Evolutionary conservation across 2,113 vertebrate genomes (phyloP), one percentile per base, ranked within the genome.

Genomic region (Haemorhous mexicanus): DNA sequence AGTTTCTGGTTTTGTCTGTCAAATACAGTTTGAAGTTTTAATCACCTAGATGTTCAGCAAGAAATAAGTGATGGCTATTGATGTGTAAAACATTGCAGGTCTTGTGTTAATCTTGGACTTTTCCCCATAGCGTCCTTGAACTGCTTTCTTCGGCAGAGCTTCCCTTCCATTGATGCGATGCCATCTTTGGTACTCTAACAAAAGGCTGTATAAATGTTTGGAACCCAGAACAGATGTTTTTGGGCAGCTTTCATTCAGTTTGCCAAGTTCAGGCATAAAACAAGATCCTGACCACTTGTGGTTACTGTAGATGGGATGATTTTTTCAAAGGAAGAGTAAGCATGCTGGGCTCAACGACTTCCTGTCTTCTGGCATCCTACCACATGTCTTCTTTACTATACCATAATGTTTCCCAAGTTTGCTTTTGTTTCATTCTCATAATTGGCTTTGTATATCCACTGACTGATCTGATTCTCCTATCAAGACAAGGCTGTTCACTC

Each of bases 361-460:
- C 90, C 93, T 95, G 85, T 94, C 90, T 96, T 96, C 85, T 95
- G 95, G 93, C 92, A 89, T 88, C 72, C 39, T 93, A 90, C 72
- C 75, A 66, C 93, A 84, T 72, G 77, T 90, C 91, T 95, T 91
- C 85, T 88, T 91, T 94, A 88, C 90, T 90, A 94, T 88, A 92
- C 90, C 92, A 88, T 97, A 97, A 95, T 94, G 87, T 96, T 95
- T 95, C 87, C 81, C 76, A 96, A 95, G 68, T 94, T 97, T 96
- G 94, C 92, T 94, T 97, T 94, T 95, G 94, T 97, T 97, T 96
- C 90, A 83, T 46, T 94, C 68, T 88, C 82, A 64, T 97, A 95
- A 96, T 95, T 96, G 93, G 90, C 82, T 96, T 97, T 94, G 92
- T 96, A 84, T 96, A 97, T 94, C 92, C 93, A 96, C 93, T 94